phyloP scores from a whole-genome alignment of 2,113 vertebrate genomes.

The Antechinus stuartii region DNA sequence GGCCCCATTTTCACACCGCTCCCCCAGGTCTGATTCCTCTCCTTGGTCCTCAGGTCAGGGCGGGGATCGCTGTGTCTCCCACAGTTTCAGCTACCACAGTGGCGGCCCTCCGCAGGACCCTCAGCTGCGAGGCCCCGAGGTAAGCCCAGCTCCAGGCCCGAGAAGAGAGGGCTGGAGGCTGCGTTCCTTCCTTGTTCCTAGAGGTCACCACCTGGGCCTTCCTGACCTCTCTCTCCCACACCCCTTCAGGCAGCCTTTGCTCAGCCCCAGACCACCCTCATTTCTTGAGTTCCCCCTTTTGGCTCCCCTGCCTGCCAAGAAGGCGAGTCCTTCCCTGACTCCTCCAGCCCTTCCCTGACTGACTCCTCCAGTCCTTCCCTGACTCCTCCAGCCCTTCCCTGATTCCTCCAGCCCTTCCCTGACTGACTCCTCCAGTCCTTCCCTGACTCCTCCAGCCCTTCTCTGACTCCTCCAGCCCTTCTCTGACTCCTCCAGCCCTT shows the following conservation, averaged over 20 bases:
- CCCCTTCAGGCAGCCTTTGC: background rate
- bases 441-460: no score
- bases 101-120: constrained; percentile 80
- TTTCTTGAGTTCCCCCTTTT: background rate
- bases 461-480: no score
- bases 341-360: background rate
- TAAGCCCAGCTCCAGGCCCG: constrained; percentile 47
- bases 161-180: no score
- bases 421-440: no score
- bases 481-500: no score
- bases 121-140: constrained; percentile 77
- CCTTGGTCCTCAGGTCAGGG: constrained; percentile 84
- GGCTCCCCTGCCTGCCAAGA: no score
- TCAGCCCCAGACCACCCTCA: background rate
- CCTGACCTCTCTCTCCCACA: background rate
- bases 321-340: background rate
- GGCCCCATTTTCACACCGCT: background rate
- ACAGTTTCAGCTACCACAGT: constrained; percentile 78
- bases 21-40: background rate
- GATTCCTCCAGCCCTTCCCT: no score
- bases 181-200: background rate
- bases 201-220: background rate
- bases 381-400: no score
- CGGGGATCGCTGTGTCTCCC: constrained; percentile 83
- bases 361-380: no score